A percentile compares a stretch with the other conserved stretches of the same genome.
These are phyloP conservation scores for Vidua chalybeata DNA, from an alignment of 2,113 vertebrate genomes.

Conservation along the genomic window DNA sequence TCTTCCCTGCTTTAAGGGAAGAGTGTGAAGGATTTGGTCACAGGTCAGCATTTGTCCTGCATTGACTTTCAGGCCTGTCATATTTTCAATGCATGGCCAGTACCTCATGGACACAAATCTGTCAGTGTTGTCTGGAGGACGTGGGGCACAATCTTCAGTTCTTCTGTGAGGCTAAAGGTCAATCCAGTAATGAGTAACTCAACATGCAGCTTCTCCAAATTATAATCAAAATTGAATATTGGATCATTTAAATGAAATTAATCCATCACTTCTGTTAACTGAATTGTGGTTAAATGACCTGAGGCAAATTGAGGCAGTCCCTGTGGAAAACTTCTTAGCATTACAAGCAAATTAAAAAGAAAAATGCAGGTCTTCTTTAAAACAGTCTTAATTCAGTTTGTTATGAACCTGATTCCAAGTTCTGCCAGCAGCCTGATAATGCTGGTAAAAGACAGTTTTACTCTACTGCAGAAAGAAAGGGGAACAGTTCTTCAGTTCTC, in stretches of 20 bases:
- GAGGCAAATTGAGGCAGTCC: neutral
- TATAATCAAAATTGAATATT: neutral
- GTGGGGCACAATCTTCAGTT: rapidly evolving
- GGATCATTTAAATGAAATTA: neutral
- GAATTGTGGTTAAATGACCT: neutral
- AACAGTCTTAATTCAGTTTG: neutral
- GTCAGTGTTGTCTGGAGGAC: neutral
- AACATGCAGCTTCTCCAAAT: neutral
- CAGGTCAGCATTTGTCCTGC: neutral
- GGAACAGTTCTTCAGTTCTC: neutral
- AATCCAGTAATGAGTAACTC: neutral
- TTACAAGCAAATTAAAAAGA: neutral
- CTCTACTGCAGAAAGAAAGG: neutral
- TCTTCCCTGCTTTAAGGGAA: neutral
- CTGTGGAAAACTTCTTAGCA: neutral
- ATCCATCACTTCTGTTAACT: neutral
- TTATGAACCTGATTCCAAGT: neutral
- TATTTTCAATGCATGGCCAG: rapidly evolving
- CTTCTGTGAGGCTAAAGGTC: neutral
- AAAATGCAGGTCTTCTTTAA: neutral
- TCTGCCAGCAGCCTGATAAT: neutral
- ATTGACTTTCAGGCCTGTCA: neutral
- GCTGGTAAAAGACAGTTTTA: neutral
- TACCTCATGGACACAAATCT: neutral
- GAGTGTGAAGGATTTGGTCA: neutral